Evolutionary conservation across 2,888 invertebrate species (phyloP), one percentile per base, ranked within the genome.

Genomic region (Melanostoma mellinum): DNA sequence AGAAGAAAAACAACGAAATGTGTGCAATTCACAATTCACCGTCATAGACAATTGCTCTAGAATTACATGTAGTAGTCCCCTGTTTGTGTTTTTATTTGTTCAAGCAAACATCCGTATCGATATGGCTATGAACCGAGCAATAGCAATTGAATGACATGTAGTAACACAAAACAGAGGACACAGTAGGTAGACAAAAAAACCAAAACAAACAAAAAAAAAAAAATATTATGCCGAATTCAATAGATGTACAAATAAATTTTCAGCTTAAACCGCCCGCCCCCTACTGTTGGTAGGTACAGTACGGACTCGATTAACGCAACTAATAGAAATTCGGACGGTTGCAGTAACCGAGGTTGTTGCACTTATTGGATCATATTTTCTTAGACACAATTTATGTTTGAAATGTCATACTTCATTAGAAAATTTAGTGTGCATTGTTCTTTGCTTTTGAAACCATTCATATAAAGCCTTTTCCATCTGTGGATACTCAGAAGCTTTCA

Each of bases 1-100:
- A 55, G 53, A 58, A 10, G 9, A 20, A 20, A 20, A 20, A 20
- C 20, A 20, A 20, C 20, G 20, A 20, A 20, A 35, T 50, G 36
- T 61, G 50, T 30, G 72, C 61, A 50, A 67, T 65, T 71, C 46
- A 71, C 81, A 76, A 61, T 72, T 68, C 60, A 72, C 65, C 72
- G 55, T 81, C 77, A 77, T 72, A 61, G 81, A 67, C 77, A 77
- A 77, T 81, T 81, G 71, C 46, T 63, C 77, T 36, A 65, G 76
- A 71, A 81, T 72, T 61, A 81, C 71, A 72, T 72, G 67, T 53
- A 60, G 50, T 38, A 48, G 35, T 30, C n/a, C 69, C 67, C 55
- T 74, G 40, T 67, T 61, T 71, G 9, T 67, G 36, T 35, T 50
- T 40, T 40, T 48, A 35, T 36, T 8, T 33, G 33, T 38, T 35